Evolutionary conservation across 2,113 vertebrate species (phyloP).

Genomic region (Conger conger): DNA sequence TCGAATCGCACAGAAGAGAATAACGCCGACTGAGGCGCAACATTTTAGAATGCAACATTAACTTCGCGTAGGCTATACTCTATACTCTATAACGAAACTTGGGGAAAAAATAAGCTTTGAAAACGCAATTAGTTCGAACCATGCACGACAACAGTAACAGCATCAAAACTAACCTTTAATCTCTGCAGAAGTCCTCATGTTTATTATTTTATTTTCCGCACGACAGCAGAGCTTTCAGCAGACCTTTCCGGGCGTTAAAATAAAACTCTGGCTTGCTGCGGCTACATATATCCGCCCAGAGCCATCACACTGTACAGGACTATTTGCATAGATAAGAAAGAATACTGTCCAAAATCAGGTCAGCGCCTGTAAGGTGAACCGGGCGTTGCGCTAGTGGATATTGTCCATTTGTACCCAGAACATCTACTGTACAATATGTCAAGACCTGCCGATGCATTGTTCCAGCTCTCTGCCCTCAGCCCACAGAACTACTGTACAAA

Average conservation of each 20-base stretch:
- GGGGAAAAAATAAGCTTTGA: too few relatives aligned
- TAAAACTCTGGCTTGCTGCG: slow-evolving; percentile 16
- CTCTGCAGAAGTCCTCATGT: slow-evolving; percentile 44
- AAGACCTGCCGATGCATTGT: not conserved
- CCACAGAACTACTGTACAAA: not conserved
- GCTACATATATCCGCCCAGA: slow-evolving; percentile 22
- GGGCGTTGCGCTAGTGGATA: not conserved
- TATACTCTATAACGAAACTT: too few relatives aligned
- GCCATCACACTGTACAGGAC: slow-evolving; percentile 31
- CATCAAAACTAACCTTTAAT: slow-evolving; percentile 51
- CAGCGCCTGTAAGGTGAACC: slow-evolving; percentile 23
- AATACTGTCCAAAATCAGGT: slow-evolving; percentile 42
- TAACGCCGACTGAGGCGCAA: not conserved
- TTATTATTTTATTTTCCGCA: slow-evolving; percentile 1
- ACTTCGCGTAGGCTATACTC: too few relatives aligned
- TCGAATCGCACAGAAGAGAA: not conserved
- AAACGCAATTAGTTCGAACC: too few relatives aligned
- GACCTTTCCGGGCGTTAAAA: slow-evolving; percentile 13
- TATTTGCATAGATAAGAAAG: slow-evolving; percentile 40
- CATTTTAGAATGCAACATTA: too few relatives aligned
- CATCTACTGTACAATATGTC: too few relatives aligned
- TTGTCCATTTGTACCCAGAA: not conserved
- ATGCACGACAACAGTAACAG: not conserved
- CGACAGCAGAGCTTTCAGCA: not conserved
- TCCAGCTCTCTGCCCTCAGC: not conserved